Base-by-base conservation (phyloP, 2,888 invertebrate genomes). In the Drosophila suboccidentalis region DNA sequence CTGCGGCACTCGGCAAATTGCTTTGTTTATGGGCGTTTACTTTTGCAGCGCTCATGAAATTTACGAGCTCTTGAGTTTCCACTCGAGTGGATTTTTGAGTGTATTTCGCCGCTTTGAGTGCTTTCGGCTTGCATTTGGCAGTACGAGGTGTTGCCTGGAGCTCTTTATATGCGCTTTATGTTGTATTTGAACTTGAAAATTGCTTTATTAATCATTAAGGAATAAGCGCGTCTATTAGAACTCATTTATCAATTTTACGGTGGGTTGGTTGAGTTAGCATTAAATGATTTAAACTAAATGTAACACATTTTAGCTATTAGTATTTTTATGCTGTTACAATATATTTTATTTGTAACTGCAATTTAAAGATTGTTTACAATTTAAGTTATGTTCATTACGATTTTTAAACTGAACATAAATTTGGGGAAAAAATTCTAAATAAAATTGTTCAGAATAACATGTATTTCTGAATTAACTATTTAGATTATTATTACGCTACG, bases 1-100 rank as follows among this genome's bases (percentile, higher is more conserved):
- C 75, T 63, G 62, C 63, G 59, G 70, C 80, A 50, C 68, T 77
- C 63, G 71, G 78, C 80, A 86, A 89, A 88, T 66, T 73, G 75
- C 69, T 90, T 92, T 92, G 91, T 92, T 92, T 92, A 92, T 92
- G 92, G 92, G 92, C 91, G 91, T 91, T 91, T 87, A 91, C 92
- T 85, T 88, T 88, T 83, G 32, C 83, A 71, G 78, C 82, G 71
- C 64, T 39, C 46, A 38, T 71, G 57, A 75, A 71, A 84, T 89
- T 84, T 89, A 84, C 86, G 90, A 85, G 80, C 80, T 71, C 70
- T 88, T 67, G 67, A 71, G 71, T 57, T 76, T 72, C 26, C 63
- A 74, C 54, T 76, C 58, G 65, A 77, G 67, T 60, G 58, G 1
- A 51, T 26, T 79, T 72, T 68, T 68, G 69, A 71, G 74, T 49